Evolutionary conservation across 2,888 invertebrate genomes (phyloP).

Genomic region (Pyrgus malvae): DNA sequence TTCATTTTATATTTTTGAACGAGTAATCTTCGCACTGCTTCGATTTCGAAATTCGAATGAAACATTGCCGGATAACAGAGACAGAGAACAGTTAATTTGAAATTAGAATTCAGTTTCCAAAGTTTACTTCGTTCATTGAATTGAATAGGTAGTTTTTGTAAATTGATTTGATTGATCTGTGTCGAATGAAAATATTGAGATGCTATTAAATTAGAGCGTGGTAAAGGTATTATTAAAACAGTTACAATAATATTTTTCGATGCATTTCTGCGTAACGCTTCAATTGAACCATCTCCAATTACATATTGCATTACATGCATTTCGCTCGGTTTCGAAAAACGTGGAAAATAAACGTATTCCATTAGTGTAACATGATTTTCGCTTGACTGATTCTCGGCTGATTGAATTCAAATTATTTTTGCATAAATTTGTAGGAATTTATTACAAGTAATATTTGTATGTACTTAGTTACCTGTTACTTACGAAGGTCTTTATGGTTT

Average conservation of each 20-base stretch:
- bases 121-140: background rate
- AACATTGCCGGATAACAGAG: background rate
- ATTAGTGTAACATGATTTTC: constrained; percentile 13
- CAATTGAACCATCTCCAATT: constrained; percentile 13
- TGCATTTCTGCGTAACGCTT: background rate
- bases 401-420: constrained; percentile 24
- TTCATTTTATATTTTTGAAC: constrained; percentile 65
- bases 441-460: background rate
- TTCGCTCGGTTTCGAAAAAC: constrained; percentile 20
- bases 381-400: constrained; percentile 10
- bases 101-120: background rate
- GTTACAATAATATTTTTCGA: background rate
- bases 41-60: constrained; percentile 31
- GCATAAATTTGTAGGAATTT: constrained; percentile 16
- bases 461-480: background rate
- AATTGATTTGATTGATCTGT: background rate
- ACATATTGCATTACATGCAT: constrained; percentile 7
- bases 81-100: background rate
- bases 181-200: background rate
- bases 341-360: constrained; percentile 11
- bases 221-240: background rate
- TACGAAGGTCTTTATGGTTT: no score
- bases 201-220: background rate
- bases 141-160: background rate
- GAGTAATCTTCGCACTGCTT: constrained; percentile 41